Percentiles rank a stretch among this genome's conserved stretches.
Evolutionary conservation across 2,113 vertebrate genomes (phyloP).

Genomic region (Macaca fascicularis): DNA sequence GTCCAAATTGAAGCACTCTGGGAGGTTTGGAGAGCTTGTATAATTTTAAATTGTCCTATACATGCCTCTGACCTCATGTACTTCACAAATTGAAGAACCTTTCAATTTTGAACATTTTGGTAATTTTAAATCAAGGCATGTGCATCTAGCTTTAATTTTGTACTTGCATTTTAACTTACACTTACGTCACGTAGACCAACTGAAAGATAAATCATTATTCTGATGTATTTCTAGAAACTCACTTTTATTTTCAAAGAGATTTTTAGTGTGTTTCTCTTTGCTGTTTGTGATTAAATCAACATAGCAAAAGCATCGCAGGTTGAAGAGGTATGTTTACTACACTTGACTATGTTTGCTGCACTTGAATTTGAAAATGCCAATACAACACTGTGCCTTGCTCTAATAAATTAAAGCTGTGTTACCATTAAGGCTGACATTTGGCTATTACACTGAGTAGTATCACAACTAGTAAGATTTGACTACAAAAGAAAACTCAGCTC

Average conservation of each 20-base stretch:
- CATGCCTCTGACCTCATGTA: background rate
- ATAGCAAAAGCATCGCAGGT: background rate
- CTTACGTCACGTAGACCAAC: background rate
- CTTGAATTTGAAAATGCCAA: background rate
- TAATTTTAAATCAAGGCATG: slow-evolving; percentile 37
- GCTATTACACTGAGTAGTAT: background rate
- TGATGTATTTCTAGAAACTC: background rate
- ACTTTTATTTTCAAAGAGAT: background rate
- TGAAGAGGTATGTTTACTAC: background rate
- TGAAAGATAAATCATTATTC: background rate
- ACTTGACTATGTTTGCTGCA: background rate
- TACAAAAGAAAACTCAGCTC: background rate
- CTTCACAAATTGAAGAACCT: background rate
- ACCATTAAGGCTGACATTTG: background rate
- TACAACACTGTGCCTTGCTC: background rate
- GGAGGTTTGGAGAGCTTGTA: slow-evolving; percentile 45
- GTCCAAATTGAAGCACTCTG: slow-evolving; percentile 27
- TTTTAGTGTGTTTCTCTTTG: background rate
- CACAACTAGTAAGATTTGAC: background rate
- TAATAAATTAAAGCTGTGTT: background rate
- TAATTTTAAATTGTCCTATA: slow-evolving; percentile 51
- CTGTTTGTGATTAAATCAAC: background rate
- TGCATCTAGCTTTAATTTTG: background rate
- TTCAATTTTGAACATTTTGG: background rate
- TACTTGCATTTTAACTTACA: background rate